Percentiles rank a stretch among this genome's conserved stretches.
These are phyloP conservation scores for Brachionus rubens DNA, from an alignment of 1,140 invertebrate genomes.

Conservation along the genomic window DNA sequence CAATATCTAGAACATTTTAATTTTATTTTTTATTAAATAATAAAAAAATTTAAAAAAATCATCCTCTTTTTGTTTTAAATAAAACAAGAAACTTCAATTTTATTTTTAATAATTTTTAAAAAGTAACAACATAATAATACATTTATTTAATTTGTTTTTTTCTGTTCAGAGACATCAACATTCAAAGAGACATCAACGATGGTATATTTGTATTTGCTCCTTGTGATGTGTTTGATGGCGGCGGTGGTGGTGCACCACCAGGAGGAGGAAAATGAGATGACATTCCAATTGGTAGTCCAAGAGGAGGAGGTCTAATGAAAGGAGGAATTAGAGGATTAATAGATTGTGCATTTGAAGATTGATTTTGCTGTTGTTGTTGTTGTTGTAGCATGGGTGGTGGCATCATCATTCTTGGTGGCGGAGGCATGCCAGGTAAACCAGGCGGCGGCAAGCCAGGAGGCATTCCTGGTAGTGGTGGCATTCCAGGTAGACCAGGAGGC, in stretches of 20 bases:
- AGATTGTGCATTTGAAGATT: background rate
- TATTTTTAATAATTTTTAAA: too few relatives aligned
- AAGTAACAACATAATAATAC: too few relatives aligned
- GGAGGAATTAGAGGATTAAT: background rate
- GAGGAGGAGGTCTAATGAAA: conserved; percentile 9
- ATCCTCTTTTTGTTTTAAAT: too few relatives aligned
- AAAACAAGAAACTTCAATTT: too few relatives aligned
- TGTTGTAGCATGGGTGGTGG: background rate
- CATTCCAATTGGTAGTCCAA: background rate
- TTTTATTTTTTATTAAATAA: background rate
- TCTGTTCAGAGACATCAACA: too few relatives aligned
- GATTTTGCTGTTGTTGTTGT: background rate
- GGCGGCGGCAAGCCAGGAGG: conserved; percentile 18
- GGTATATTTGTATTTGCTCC: background rate
- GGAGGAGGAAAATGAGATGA: background rate
- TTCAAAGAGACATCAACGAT: conserved; percentile 1
- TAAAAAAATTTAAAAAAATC: too few relatives aligned
- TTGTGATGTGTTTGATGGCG: background rate
- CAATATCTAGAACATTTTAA: background rate
- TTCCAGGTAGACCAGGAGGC: conserved; percentile 31
- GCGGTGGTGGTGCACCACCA: background rate
- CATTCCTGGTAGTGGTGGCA: conserved; percentile 38
- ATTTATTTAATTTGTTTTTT: too few relatives aligned
- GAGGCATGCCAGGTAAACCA: conserved; percentile 6
- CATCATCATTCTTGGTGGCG: conserved; percentile 11